phyloP scores from a whole-genome alignment of 2,797 vertebrate species.

The Halcyon smyrnensis region DNA sequence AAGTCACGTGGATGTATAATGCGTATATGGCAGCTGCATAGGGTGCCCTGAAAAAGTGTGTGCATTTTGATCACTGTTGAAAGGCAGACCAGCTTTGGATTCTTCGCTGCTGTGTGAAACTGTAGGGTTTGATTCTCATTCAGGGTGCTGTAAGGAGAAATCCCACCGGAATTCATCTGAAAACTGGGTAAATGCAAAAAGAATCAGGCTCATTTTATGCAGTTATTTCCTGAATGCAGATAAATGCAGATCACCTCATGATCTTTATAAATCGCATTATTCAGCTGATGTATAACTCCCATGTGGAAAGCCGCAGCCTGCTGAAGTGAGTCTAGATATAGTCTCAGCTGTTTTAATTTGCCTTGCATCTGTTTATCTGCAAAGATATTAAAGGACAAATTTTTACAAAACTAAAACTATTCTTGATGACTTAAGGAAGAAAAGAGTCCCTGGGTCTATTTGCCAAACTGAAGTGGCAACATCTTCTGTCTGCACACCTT shows the following conservation, averaged over 20 bases:
- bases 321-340: background rate
- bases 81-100: background rate
- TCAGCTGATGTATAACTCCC: background rate
- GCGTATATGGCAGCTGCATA: background rate
- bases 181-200: background rate
- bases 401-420: background rate
- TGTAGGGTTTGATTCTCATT: background rate
- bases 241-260: conserved; percentile 3
- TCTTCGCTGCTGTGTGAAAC: background rate
- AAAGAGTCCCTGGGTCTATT: background rate
- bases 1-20: background rate
- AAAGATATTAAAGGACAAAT: background rate
- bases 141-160: background rate
- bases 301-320: background rate
- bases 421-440: background rate
- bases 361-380: background rate
- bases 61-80: background rate
- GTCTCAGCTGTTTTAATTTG: conserved; percentile 11
- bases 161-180: background rate
- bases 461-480: background rate
- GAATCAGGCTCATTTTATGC: background rate
- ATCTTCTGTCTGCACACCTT: background rate
- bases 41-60: background rate
- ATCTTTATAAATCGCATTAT: conserved; percentile 1
- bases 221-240: conserved; percentile 7